Evolutionary conservation across 1,140 invertebrate genomes (phyloP).

Genomic region (Drosophila seguyi): DNA sequence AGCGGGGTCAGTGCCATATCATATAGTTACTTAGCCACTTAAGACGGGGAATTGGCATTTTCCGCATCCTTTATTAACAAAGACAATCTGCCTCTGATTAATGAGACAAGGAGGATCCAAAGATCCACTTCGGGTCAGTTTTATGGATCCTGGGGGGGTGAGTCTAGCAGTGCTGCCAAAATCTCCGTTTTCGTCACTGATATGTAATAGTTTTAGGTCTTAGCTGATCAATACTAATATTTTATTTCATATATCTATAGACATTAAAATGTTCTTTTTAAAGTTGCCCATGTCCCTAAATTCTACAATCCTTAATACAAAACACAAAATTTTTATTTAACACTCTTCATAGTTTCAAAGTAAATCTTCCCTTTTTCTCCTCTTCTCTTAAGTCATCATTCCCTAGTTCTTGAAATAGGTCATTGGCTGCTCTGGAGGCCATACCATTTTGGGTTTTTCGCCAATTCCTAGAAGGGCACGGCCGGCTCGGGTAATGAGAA

Average conservation of each 20-base stretch:
- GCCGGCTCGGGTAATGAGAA: constrained; percentile 47
- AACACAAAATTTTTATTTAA: not conserved
- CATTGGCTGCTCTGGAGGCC: constrained; percentile 21
- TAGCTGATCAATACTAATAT: not conserved
- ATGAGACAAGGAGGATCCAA: constrained; percentile 14
- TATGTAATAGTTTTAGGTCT: not conserved
- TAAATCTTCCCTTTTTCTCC: too few relatives aligned
- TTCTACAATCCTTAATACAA: not conserved
- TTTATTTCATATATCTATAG: not conserved
- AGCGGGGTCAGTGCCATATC: not conserved
- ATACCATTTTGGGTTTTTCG: constrained; percentile 59
- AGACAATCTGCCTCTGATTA: constrained; percentile 57
- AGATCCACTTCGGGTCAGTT: constrained; percentile 8
- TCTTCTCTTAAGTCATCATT: not conserved
- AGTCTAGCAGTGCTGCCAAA: constrained; percentile 3
- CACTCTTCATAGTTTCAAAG: not conserved
- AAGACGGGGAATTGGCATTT: constrained; percentile 61
- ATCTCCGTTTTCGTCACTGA: not conserved
- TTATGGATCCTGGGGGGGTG: constrained; percentile 26
- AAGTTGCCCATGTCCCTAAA: too few relatives aligned
- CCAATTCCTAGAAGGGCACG: constrained; percentile 69
- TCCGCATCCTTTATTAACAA: constrained; percentile 62
- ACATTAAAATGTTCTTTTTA: not conserved
- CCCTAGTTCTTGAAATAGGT: constrained; percentile 1
- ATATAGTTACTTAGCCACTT: constrained; percentile 40